Evolutionary conservation across 2,888 invertebrate species (phyloP).

Genomic region (Noctua pronuba): DNA sequence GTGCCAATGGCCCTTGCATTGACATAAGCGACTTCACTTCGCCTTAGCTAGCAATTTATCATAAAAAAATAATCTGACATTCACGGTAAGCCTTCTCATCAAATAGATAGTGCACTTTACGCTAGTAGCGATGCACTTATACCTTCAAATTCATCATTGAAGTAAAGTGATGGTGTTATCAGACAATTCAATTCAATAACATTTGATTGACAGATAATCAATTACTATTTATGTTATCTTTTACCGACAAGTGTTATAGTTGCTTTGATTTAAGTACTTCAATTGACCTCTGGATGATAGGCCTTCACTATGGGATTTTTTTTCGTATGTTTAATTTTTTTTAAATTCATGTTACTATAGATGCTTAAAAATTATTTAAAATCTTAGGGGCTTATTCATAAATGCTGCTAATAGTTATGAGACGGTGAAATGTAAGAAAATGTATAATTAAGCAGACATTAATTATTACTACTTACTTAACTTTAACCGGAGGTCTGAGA

Average conservation of each 20-base stretch:
- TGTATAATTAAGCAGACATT: neutral
- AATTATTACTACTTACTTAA: neutral
- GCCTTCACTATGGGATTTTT: conserved; percentile 19
- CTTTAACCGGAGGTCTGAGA: neutral
- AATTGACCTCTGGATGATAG: conserved; percentile 15
- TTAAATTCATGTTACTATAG: neutral
- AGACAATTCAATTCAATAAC: conserved; percentile 23
- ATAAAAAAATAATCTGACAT: conserved; percentile 30
- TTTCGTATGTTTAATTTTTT: conserved; percentile 2
- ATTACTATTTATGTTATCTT: conserved; percentile 23
- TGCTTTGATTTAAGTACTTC: neutral
- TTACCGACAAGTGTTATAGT: conserved; percentile 26
- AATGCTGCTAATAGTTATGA: neutral
- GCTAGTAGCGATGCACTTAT: neutral
- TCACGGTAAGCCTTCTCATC: conserved; percentile 24
- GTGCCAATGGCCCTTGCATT: conserved; percentile 14
- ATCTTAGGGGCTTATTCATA: neutral
- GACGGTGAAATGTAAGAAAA: neutral
- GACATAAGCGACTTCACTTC: conserved; percentile 8
- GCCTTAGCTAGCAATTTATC: conserved; percentile 13
- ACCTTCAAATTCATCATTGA: conserved; percentile 29
- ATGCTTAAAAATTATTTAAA: neutral
- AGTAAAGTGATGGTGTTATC: conserved; percentile 19
- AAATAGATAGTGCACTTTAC: conserved; percentile 31
- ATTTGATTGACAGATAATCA: conserved; percentile 22